A percentile compares a stretch with the other conserved stretches of the same genome.
Conservation (phyloP, 2,888 invertebrate species). For the Zhengitettix transpicula region DNA sequence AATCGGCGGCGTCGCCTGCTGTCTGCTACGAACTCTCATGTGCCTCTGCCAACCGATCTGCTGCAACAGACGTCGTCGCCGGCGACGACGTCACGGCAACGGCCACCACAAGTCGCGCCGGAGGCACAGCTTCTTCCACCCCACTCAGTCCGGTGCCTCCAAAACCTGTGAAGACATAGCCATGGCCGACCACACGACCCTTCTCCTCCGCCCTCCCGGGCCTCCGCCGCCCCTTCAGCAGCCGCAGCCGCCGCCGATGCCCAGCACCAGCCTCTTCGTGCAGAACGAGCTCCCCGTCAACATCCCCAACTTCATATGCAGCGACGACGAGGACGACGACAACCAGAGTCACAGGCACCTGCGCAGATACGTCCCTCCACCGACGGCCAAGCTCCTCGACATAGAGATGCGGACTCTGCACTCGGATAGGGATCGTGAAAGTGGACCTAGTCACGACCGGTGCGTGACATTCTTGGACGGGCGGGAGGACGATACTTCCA, state of each 20-base stretch:
- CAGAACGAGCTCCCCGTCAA: conserved; percentile 1
- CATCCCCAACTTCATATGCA: neutral
- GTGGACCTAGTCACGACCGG: neutral
- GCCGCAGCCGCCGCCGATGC: conserved; percentile 10
- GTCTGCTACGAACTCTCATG: conserved; percentile 64
- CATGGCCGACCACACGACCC: conserved; percentile 5
- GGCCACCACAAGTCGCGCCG: neutral
- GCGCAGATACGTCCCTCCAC: neutral
- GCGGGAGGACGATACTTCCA: conserved; percentile 13
- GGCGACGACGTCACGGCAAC: neutral
- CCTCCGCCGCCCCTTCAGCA: conserved; percentile 12
- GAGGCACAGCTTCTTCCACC: neutral
- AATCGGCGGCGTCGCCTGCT: conserved; percentile 63
- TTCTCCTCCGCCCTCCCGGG: neutral
- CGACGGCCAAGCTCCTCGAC: neutral
- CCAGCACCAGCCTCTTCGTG: neutral
- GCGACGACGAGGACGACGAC: neutral
- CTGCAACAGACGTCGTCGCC: conserved; percentile 30
- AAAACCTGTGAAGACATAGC: conserved; percentile 4
- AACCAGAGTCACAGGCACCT: neutral
- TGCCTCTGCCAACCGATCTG: conserved; percentile 71
- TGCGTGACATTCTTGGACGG: conserved; percentile 16
- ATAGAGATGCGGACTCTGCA: neutral
- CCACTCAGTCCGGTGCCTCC: neutral
- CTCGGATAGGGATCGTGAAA: neutral